A percentile compares a stretch with the other conserved stretches of the same genome.
Evolutionary conservation across 2,113 vertebrate genomes (phyloP).

Genomic region (Bufo bufo): DNA sequence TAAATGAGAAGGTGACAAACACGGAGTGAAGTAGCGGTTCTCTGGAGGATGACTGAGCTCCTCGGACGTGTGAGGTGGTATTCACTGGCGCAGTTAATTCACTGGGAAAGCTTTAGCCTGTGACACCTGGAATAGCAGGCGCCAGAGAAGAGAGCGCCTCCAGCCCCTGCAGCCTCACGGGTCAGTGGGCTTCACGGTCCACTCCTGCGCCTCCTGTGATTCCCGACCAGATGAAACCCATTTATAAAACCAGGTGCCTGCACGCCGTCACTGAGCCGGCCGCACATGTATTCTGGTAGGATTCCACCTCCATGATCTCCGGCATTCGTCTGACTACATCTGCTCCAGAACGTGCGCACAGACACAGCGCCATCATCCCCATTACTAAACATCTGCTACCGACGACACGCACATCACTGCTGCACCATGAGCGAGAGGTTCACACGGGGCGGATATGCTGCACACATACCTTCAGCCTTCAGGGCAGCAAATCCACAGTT

Average conservation of each 20-base stretch:
- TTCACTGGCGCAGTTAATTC: background rate
- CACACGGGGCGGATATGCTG: no score
- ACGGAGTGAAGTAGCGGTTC: background rate
- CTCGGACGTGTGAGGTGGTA: background rate
- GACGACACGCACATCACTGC: background rate
- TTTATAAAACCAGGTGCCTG: constrained; percentile 33
- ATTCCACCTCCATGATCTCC: constrained; percentile 21
- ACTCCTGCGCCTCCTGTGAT: constrained; percentile 8
- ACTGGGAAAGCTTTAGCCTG: background rate
- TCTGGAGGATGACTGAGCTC: background rate
- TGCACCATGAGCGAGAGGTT: background rate
- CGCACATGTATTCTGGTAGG: background rate
- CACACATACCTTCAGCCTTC: no score
- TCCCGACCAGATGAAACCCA: constrained; percentile 7
- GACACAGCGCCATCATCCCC: constrained; percentile 3
- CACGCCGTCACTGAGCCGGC: background rate
- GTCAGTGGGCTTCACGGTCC: constrained; percentile 13
- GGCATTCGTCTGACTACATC: background rate
- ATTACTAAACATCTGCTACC: constrained; percentile 38
- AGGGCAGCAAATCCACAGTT: no score
- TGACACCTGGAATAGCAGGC: constrained; percentile 2
- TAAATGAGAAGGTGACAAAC: no score
- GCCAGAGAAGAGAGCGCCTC: background rate
- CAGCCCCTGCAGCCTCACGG: constrained; percentile 8
- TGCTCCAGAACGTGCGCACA: constrained; percentile 30